Base-by-base conservation (phyloP, 2,888 invertebrate species). In the Neoascia interrupta region DNA sequence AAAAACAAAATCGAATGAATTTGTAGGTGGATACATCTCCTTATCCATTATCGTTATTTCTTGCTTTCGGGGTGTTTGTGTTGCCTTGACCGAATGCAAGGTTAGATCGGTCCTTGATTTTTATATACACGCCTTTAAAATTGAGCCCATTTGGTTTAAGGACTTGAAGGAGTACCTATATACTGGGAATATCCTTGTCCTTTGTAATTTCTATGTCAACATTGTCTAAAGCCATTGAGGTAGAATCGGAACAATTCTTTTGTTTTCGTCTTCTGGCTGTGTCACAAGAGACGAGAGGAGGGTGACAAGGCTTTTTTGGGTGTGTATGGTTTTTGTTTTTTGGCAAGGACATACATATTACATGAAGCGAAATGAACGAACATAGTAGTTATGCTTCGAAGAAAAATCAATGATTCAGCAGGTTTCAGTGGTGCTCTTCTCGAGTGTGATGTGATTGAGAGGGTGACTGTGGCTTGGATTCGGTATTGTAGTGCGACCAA, bases 111-210 rank as follows among this genome's bases (percentile, higher is more conserved):
- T 34, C 51, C 11, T 18, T 10, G 49, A 34, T 28, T 45, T 45
- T 26, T 16, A 0, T 23, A 34, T 34, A 4, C 13, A 15, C 36
- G 41, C 16, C 37, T 45, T 23, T 3, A 58, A 63, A 63, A 70
- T 70, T 37, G 45, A 58, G 64, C 19, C 56, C 56, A 64, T 70
- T 63, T 56, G 41, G 70, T 51, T 64, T 58, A 54, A 49, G 61
- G 69, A 61, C 54, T n/a, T n/a, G n/a, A n/a, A n/a, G n/a, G n/a
- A n/a, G n/a, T n/a, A n/a, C n/a, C n/a, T n/a, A n/a, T n/a, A n/a
- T n/a, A n/a, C n/a, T n/a, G n/a, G n/a, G n/a, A n/a, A 34, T 41
- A 31, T n/a, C 39, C 16, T 51, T 28, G 16, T 43, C 51, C 43
- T 69, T 47, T 70, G 26, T 47, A 56, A 72, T 41, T 61, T 43